Conservation (phyloP, 2,888 invertebrate genomes). For the Uropetala carovei region DNA sequence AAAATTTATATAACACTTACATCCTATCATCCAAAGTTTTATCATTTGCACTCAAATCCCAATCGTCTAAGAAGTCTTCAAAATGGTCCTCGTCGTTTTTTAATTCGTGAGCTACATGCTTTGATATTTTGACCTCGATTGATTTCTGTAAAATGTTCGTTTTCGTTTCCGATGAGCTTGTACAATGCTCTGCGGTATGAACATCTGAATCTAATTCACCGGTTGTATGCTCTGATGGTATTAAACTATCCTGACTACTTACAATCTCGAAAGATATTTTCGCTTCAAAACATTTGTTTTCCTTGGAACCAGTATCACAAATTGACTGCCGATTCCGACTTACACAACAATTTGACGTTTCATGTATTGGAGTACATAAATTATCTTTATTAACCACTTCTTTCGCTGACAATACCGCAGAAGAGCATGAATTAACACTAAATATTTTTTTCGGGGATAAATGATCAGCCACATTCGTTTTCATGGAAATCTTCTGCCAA, state of each 20-base stretch:
- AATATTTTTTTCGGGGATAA: background rate
- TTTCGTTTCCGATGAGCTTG: background rate
- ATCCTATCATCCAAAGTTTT: background rate
- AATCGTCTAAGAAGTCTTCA: conserved; percentile 8
- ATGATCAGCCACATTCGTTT: background rate
- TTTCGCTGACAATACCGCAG: background rate
- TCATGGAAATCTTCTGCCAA: background rate
- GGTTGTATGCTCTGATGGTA: background rate
- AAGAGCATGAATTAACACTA: background rate
- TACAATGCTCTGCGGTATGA: background rate
- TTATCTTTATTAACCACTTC: background rate
- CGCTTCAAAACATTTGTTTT: background rate
- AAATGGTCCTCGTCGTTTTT: background rate
- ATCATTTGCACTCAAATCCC: background rate
- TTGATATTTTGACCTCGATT: background rate
- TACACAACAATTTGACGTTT: background rate
- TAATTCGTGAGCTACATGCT: background rate
- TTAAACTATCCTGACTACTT: too few species aligned
- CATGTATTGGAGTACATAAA: background rate
- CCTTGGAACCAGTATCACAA: background rate
- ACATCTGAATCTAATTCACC: background rate
- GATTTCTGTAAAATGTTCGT: background rate
- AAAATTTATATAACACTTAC: background rate
- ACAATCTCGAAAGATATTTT: background rate
- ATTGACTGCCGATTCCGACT: background rate